Percentiles rank a stretch among this genome's conserved stretches.
These are phyloP conservation scores for Sinocyclocheilus maitianheensis DNA, from an alignment of 2,113 vertebrate species.

Conservation along the genomic window DNA sequence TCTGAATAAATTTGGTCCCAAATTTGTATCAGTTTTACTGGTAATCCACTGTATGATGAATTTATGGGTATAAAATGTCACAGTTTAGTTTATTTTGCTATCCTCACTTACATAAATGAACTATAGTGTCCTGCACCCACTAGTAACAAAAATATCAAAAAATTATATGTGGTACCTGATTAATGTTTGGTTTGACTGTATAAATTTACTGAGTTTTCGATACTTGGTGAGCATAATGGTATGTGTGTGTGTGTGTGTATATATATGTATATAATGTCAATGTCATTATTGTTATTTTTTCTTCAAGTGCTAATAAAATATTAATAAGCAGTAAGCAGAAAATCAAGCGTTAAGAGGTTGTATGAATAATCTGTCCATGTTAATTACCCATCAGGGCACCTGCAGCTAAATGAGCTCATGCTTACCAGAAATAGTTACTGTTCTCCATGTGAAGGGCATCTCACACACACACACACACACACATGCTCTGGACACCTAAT, in stretches of 20 bases:
- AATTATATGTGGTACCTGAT: too few species aligned
- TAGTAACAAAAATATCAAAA: too few species aligned
- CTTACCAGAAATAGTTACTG: constrained; percentile 43
- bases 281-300: not conserved
- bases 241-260: too few species aligned
- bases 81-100: too few species aligned
- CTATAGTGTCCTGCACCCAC: too few species aligned
- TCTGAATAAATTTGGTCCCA: too few species aligned
- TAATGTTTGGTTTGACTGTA: too few species aligned
- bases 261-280: not conserved
- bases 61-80: too few species aligned
- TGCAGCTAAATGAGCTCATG: constrained; percentile 29
- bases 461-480: constrained; percentile 8
- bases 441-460: constrained; percentile 46
- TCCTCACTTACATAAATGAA: too few species aligned
- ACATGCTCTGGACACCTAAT: constrained; percentile 17
- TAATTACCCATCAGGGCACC: constrained; percentile 41
- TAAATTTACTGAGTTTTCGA: not conserved
- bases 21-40: too few species aligned
- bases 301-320: constrained; percentile 10
- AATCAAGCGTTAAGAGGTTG: constrained; percentile 26
- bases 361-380: constrained; percentile 32
- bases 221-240: not conserved
- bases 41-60: too few species aligned
- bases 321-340: constrained; percentile 29